Evolutionary conservation across 2,888 invertebrate species (phyloP), one percentile per base, ranked within the genome.

Genomic region (Drosophila algonquin): DNA sequence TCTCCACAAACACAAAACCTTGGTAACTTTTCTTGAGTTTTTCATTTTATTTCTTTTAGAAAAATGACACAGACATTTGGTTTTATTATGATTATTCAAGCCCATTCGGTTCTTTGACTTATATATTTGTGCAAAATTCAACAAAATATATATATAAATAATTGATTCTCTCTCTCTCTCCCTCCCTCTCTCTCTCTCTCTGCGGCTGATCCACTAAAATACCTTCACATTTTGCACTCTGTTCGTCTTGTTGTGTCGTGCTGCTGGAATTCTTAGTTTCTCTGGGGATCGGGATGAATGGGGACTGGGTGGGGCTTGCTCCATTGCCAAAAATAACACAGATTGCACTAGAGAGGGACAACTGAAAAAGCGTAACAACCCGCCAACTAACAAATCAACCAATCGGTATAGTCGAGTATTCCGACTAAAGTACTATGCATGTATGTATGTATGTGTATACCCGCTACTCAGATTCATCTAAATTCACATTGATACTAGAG

Each of bases 21-120:
- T 14, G 6, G 0, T 1, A 14, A n/a, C 14, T 40, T 40, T 16
- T 18, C 9, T 77, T 75, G 50, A 72, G 44, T 65, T 65, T 54
- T 75, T 62, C 59, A 63, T 75, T 73, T 73, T 77, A 64, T 77
- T 87, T 82, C 72, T 71, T 84, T 74, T 84, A 86, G 84, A 88
- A 85, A 84, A 85, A 85, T 89, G 84, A 86, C 89, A 84, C 80
- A 79, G 81, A 82, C 80, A 81, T 73, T 77, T 75, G 58, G 16
- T 40, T 48, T 40, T 59, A 40, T n/a, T 40, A 69, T 47, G 52
- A 70, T 64, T 69, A 59, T 50, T 63, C 60, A 60, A 46, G 35
- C 56, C 21, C 44, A 50, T 53, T 47, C 32, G 46, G 52, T 73
- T 45, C 48, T 35, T 62, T 44, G 55, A 68, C 59, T 70, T 55